Conservation (phyloP, 2,797 vertebrate species). For the Notolepis coatsorum region DNA sequence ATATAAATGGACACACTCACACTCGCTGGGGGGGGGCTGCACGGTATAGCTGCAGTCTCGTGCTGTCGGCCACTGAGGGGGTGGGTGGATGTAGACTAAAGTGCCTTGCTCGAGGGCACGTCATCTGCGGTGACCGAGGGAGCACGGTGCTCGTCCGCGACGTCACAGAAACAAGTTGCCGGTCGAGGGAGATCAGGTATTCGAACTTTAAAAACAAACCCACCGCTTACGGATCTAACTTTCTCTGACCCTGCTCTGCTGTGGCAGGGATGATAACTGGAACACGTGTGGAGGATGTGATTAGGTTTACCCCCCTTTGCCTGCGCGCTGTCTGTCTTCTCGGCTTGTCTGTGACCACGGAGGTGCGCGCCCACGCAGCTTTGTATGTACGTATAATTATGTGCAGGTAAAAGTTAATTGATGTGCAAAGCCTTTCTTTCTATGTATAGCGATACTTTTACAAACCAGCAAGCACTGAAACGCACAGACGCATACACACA, state of each 20-base stretch:
- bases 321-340: constrained; percentile 4
- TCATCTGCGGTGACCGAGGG: not conserved
- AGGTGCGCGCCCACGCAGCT: not conserved
- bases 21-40: not conserved
- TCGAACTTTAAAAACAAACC: constrained; percentile 17
- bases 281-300: constrained; percentile 58
- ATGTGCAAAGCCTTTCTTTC: constrained; percentile 24
- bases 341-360: not conserved
- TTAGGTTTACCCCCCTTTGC: constrained; percentile 32
- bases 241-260: constrained; percentile 17
- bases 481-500: constrained; percentile 8
- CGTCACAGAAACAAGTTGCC: too few relatives aligned
- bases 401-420: not conserved
- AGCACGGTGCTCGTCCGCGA: not conserved
- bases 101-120: constrained; percentile 50
- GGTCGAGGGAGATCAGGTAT: too few relatives aligned
- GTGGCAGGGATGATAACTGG: constrained; percentile 62
- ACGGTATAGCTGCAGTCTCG: constrained; percentile 6
- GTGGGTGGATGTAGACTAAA: constrained; percentile 24
- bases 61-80: constrained; percentile 9
- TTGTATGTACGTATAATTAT: constrained; percentile 31
- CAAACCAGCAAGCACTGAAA: constrained; percentile 13
- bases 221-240: constrained; percentile 6
- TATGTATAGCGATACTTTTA: not conserved
- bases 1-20: not conserved